Conservation (phyloP, 2,113 vertebrate genomes). For the Pogona vitticeps region DNA sequence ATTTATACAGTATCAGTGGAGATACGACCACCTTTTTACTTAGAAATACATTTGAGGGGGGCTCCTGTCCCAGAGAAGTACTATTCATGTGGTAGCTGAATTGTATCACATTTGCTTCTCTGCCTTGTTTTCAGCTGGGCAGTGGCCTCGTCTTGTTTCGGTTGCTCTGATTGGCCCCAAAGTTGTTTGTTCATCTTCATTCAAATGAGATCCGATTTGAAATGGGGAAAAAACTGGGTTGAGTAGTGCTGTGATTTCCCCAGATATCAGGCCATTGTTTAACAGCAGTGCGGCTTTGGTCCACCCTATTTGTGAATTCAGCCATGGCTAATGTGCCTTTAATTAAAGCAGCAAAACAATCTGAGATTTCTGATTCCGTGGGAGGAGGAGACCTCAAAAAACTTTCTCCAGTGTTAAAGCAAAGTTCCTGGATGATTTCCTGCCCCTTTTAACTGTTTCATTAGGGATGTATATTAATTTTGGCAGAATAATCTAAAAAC, state of each 20-base stretch:
- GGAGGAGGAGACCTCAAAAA: background rate
- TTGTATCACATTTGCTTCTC: background rate
- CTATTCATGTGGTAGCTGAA: background rate
- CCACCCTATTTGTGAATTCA: slow-evolving; percentile 72
- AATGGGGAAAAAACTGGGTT: slow-evolving; percentile 53
- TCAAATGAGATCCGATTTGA: slow-evolving; percentile 34
- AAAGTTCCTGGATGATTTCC: background rate
- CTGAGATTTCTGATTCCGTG: slow-evolving; percentile 48
- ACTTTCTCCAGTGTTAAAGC: slow-evolving; percentile 4
- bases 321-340: slow-evolving; percentile 65
- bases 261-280: slow-evolving; percentile 63
- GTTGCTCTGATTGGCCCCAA: background rate
- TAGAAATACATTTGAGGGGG: background rate
- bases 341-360: slow-evolving; percentile 68
- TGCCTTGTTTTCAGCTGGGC: slow-evolving; percentile 24
- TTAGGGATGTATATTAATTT: background rate
- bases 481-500: background rate
- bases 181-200: background rate
- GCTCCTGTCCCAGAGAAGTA: background rate
- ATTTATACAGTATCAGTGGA: background rate
- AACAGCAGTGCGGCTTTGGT: slow-evolving; percentile 44
- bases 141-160: slow-evolving; percentile 37
- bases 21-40: background rate
- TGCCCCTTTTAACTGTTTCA: slow-evolving; percentile 24
- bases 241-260: slow-evolving; percentile 36